Evolutionary conservation across 2,888 invertebrate genomes (phyloP).

Genomic region (Polia nebulosa): DNA sequence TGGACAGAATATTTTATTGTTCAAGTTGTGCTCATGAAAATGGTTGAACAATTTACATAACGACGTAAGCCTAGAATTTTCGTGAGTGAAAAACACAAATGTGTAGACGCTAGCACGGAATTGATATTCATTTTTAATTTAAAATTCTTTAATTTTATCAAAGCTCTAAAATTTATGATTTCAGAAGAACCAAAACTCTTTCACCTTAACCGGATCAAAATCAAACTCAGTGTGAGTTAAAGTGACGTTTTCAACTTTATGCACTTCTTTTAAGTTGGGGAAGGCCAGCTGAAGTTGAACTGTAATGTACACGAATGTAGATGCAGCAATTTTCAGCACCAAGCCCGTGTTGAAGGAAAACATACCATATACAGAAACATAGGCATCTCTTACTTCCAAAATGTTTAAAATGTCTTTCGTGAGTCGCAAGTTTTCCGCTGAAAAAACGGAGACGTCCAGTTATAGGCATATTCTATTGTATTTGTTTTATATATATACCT

Average conservation of each 20-base stretch:
- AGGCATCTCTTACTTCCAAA: slow-evolving; percentile 69
- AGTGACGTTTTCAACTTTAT: slow-evolving; percentile 50
- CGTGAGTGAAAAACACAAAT: background rate
- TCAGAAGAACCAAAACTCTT: slow-evolving; percentile 58
- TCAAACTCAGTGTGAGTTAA: slow-evolving; percentile 26
- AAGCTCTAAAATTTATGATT: background rate
- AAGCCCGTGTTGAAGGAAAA: slow-evolving; percentile 71
- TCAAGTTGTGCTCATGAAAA: slow-evolving; percentile 6
- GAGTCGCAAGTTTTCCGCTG: slow-evolving; percentile 74
- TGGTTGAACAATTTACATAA: background rate
- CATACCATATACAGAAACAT: slow-evolving; percentile 71
- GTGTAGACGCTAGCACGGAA: background rate
- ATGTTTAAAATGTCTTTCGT: slow-evolving; percentile 71
- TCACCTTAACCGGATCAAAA: slow-evolving; percentile 36
- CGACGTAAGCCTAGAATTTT: background rate
- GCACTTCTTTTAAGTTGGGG: slow-evolving; percentile 61
- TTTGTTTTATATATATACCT: background rate
- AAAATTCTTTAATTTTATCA: background rate
- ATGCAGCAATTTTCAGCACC: slow-evolving; percentile 72
- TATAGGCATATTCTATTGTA: background rate
- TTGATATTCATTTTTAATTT: background rate
- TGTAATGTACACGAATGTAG: slow-evolving; percentile 80
- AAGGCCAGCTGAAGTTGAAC: slow-evolving; percentile 79
- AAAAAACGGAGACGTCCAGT: slow-evolving; percentile 52
- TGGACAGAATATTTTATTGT: slow-evolving; percentile 23